phyloP scores from a whole-genome alignment of 64 coral and sea anemone species.

The Astreopora myriophthalma region DNA sequence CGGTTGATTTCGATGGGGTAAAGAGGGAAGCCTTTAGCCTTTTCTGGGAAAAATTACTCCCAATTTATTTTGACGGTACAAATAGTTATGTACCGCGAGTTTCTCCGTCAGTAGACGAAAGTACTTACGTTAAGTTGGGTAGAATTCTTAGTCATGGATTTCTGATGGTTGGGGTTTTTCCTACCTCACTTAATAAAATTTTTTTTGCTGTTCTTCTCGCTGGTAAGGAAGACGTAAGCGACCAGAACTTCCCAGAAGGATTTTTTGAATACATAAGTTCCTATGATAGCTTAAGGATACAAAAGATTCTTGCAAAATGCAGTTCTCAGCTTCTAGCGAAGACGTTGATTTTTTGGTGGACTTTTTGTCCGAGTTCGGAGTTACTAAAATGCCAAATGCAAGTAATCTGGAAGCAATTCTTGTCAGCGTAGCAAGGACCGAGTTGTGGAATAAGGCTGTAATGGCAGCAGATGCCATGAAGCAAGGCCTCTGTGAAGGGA shows the following conservation, averaged over 20 bases:
- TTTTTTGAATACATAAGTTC: too few relatives aligned
- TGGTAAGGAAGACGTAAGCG: too few relatives aligned
- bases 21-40: constrained; percentile 26
- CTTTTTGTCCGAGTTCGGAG: neutral
- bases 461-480: neutral
- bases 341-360: neutral
- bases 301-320: too few relatives aligned
- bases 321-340: too few relatives aligned
- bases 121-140: neutral
- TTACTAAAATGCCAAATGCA: neutral
- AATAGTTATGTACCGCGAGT: constrained; percentile 2
- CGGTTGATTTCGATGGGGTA: neutral
- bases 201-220: neutral
- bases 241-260: too few relatives aligned
- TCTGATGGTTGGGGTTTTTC: neutral
- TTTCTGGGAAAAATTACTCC: constrained; percentile 1
- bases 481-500: neutral
- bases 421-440: neutral
- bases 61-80: constrained; percentile 16
- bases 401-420: neutral
- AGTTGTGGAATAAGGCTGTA: neutral
- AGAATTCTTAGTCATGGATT: constrained; percentile 8
- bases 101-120: neutral
- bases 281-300: too few relatives aligned
- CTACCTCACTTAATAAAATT: neutral